phyloP scores from a whole-genome alignment of 1,140 invertebrate genomes.

The Argopecten irradians region DNA sequence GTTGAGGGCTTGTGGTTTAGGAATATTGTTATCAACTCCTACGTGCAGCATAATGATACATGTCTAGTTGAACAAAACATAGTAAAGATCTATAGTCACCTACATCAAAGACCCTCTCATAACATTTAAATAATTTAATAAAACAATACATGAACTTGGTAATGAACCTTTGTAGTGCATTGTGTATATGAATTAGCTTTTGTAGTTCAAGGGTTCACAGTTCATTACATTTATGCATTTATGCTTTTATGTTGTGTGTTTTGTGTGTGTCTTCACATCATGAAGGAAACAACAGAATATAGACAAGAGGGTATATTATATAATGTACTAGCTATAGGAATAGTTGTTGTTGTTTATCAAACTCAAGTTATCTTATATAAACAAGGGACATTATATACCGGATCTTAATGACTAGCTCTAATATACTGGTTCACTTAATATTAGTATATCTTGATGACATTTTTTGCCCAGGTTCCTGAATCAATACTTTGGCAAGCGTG shows the following conservation, averaged over 20 bases:
- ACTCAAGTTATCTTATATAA: not conserved
- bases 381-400: not conserved
- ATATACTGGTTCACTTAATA: conserved; percentile 11
- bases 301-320: no score
- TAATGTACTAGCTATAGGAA: no score
- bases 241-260: no score
- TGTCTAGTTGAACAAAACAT: no score
- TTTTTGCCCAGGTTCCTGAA: not conserved
- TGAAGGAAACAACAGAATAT: not conserved
- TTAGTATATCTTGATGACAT: conserved; percentile 1
- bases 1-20: no score
- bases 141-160: not conserved
- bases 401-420: not conserved
- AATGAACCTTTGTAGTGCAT: not conserved
- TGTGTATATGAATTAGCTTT: no score
- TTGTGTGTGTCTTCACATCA: not conserved
- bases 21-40: no score
- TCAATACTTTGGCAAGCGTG: not conserved
- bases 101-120: no score
- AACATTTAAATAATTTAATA: no score
- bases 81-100: no score
- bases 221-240: not conserved
- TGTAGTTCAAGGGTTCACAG: not conserved
- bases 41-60: no score
- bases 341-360: not conserved